Evolutionary conservation across 1,140 invertebrate genomes (phyloP).

Genomic region (Gryllus bimaculatus): DNA sequence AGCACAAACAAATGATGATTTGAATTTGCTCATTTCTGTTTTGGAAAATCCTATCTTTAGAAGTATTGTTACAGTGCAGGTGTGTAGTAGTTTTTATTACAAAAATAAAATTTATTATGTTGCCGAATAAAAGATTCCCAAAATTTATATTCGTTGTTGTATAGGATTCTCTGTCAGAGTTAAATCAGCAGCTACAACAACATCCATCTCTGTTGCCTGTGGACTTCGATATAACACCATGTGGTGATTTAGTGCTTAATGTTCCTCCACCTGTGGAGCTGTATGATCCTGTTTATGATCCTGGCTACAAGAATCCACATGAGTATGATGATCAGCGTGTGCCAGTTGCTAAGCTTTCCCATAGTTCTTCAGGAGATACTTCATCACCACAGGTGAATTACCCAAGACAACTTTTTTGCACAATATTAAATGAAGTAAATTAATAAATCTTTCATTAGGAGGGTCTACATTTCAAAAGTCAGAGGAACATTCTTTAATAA

Average conservation of each 20-base stretch:
- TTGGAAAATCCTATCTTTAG: slow-evolving; percentile 87
- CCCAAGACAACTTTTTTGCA: background rate
- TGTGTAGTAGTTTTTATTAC: slow-evolving; percentile 25
- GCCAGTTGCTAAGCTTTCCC: slow-evolving; percentile 40
- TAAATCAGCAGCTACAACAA: slow-evolving; percentile 69
- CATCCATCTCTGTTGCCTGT: slow-evolving; percentile 85
- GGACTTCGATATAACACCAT: slow-evolving; percentile 80
- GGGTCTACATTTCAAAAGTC: no score
- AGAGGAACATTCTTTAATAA: no score
- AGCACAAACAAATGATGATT: slow-evolving; percentile 68
- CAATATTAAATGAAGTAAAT: slow-evolving; percentile 9
- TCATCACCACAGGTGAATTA: slow-evolving; percentile 27
- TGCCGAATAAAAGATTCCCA: no score
- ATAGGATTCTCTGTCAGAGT: slow-evolving; percentile 68
- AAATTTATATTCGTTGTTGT: background rate
- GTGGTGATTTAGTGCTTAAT: slow-evolving; percentile 53
- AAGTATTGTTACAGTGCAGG: slow-evolving; percentile 80
- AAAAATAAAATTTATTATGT: background rate
- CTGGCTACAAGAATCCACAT: slow-evolving; percentile 36
- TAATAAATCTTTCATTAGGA: background rate
- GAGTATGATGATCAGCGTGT: slow-evolving; percentile 44
- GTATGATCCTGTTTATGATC: slow-evolving; percentile 32
- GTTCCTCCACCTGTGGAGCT: slow-evolving; percentile 31
- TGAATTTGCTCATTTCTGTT: slow-evolving; percentile 76
- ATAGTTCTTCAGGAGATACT: slow-evolving; percentile 42